Evolutionary conservation across 1,140 invertebrate species (phyloP).

Genomic region (Aphelinus atriplicis): DNA sequence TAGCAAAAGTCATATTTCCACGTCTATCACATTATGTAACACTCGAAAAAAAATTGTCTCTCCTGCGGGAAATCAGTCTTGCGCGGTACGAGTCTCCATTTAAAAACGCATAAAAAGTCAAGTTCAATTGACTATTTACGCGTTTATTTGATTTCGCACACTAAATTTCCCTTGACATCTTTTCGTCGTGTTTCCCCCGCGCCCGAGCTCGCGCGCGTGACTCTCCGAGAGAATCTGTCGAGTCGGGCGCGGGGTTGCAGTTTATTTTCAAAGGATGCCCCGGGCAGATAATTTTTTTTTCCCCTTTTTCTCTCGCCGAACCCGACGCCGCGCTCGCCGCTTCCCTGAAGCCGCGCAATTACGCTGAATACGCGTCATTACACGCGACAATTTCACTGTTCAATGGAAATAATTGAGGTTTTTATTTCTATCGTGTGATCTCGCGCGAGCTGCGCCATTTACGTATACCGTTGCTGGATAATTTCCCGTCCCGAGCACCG

Average conservation of each 20-base stretch:
- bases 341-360: slow-evolving; percentile 4
- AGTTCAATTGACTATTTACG: no score
- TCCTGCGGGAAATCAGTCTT: no score
- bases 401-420: not conserved
- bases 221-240: no score
- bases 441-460: not conserved
- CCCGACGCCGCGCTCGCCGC: not conserved
- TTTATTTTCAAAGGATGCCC: slow-evolving; percentile 28
- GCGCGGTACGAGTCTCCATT: no score
- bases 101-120: no score
- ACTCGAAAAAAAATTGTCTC: no score
- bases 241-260: not conserved
- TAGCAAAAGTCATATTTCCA: no score
- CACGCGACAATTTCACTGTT: not conserved
- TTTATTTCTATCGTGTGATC: not conserved
- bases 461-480: no score
- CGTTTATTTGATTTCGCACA: no score
- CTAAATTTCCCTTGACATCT: no score
- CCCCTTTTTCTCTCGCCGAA: not conserved
- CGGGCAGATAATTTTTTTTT: not conserved
- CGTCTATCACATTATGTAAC: no score
- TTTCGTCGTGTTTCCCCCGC: not conserved
- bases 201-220: not conserved
- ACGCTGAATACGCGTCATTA: not conserved
- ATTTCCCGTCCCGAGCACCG: no score